Base-by-base conservation (phyloP, 2,888 invertebrate genomes). In the Carabus problematicus region DNA sequence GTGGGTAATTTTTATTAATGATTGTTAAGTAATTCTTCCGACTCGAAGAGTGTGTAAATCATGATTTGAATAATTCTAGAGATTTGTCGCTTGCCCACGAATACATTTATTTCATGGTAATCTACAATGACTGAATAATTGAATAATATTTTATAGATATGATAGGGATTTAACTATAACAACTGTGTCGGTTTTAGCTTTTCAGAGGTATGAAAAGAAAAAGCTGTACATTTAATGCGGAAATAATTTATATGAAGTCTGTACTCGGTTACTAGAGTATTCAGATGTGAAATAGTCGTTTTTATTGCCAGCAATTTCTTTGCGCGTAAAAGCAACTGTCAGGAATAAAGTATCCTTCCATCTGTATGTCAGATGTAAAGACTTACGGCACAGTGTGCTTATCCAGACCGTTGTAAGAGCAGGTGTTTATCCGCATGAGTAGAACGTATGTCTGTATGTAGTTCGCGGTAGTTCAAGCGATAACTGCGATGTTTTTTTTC, bases 261-360 rank as follows among this genome's bases (percentile, higher is more conserved):
- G 29, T 6, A 6, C 29, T 29, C 29, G 6, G 29, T 29, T 29
- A 29, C 45, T 29, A 12, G 49, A 19, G 62, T 62, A 62, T 62
- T 62, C 62, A 62, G 62, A 62, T 62, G 62, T 62, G 62, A 62
- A 62, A 62, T 62, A 49, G 62, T 16, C 40, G 62, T 62, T 62
- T 62, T 62, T 62, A 62, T 62, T 62, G 49, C 62, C 14, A 47
- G 49, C 62, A 62, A 62, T 62, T 62, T 40, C 62, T 47, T 62
- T 62, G 16, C 49, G 62, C 62, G 62, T 61, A 49, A 49, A 49
- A 62, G 62, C 61, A 62, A 49, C 62, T 62, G 62, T 49, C 62
- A 62, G 16, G 40, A 16, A 62, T 45, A 18, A 19, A 11, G 61
- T 8, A 16, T 45, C 18, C 11, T 7, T 40, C 29, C 14, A 62